These are phyloP conservation scores for Tetanocera ferruginea DNA, from an alignment of 2,888 invertebrate genomes.

Conservation along the genomic window DNA sequence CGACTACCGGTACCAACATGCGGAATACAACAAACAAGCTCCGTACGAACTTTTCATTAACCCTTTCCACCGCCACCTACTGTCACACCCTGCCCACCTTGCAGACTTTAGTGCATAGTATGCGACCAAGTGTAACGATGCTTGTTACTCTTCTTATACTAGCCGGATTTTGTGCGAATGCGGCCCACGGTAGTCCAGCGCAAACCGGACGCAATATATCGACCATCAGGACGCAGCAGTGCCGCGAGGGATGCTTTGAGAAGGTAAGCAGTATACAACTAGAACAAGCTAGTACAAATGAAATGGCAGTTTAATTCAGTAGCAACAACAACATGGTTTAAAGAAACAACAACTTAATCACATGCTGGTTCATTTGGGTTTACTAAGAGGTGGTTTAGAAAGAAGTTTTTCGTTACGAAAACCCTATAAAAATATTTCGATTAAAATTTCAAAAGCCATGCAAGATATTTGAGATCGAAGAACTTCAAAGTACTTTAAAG, in stretches of 20 bases:
- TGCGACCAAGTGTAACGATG: conserved; percentile 9
- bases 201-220: conserved; percentile 36
- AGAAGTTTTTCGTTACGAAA: background rate
- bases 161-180: conserved; percentile 47
- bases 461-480: background rate
- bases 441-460: background rate
- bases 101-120: background rate
- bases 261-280: conserved; percentile 52
- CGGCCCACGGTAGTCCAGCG: conserved; percentile 47
- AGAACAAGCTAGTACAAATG: background rate
- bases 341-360: background rate
- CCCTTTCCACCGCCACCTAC: background rate
- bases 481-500: background rate
- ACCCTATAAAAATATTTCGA: background rate
- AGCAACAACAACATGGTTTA: background rate
- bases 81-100: conserved; percentile 5
- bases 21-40: background rate
- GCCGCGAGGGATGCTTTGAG: conserved; percentile 62
- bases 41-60: background rate
- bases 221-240: conserved; percentile 57
- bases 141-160: conserved; percentile 47
- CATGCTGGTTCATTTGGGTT: background rate
- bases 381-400: background rate
- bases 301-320: background rate
- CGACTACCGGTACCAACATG: background rate